Percentiles rank a stretch among this genome's conserved stretches.
Conservation (phyloP, 2,888 invertebrate species). For the Drymonia ruficornis region DNA sequence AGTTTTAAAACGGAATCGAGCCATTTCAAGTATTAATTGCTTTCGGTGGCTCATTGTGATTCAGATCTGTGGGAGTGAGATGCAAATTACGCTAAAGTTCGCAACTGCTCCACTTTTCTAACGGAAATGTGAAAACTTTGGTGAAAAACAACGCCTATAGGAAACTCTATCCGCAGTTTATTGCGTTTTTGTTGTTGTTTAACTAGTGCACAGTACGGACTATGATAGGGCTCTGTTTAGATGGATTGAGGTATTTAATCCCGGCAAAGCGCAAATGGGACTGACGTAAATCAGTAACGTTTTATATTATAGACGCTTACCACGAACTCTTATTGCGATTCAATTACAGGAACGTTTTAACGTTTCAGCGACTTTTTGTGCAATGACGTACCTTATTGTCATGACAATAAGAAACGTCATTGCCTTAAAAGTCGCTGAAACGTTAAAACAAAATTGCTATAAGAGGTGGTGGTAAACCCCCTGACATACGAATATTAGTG, state of each 20-base stretch:
- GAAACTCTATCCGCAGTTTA: conserved; percentile 2
- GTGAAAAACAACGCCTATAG: conserved; percentile 62
- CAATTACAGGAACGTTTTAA: no score
- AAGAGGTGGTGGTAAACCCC: no score
- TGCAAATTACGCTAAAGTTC: conserved; percentile 80
- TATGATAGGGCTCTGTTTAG: neutral
- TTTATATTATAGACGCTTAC: no score
- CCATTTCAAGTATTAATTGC: conserved; percentile 83
- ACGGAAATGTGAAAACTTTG: conserved; percentile 75
- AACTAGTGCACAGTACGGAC: conserved; percentile 2
- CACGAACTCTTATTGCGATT: no score
- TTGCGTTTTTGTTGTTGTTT: conserved; percentile 3
- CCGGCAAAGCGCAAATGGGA: no score
- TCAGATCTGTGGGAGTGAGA: conserved; percentile 76
- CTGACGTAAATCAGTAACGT: no score
- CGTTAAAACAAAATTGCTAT: no score
- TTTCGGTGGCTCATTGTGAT: conserved; percentile 81
- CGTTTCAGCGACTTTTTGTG: no score
- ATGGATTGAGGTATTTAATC: neutral
- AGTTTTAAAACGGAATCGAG: conserved; percentile 77
- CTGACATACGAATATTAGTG: no score
- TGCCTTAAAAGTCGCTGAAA: no score
- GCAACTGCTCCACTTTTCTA: conserved; percentile 77
- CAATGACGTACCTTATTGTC: no score
- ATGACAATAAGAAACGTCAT: no score